A percentile compares a stretch with the other conserved stretches of the same genome.
Conservation (phyloP, 1,140 invertebrate species). For the Galendromus occidentalis region DNA sequence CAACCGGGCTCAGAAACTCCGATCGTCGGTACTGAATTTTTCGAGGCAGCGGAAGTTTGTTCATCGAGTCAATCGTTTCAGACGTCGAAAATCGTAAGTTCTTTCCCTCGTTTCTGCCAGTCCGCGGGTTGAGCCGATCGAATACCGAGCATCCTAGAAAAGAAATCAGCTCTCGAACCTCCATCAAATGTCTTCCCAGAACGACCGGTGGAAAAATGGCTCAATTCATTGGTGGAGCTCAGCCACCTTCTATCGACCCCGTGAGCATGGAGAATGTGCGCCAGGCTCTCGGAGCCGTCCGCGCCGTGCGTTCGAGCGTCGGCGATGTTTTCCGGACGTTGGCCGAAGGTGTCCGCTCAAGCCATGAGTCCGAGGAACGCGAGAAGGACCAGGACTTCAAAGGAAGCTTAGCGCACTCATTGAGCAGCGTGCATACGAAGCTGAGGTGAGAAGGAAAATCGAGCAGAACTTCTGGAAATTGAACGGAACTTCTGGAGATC, state of each 20-base stretch:
- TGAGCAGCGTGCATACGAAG: background rate
- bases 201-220: no score
- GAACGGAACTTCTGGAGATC: background rate
- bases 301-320: slow-evolving; percentile 53
- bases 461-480: background rate
- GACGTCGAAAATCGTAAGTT: background rate
- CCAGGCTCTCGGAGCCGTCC: slow-evolving; percentile 46
- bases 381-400: slow-evolving; percentile 3
- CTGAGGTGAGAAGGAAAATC: background rate
- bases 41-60: no score
- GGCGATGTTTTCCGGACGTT: slow-evolving; percentile 57
- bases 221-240: no score
- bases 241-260: background rate
- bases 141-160: background rate
- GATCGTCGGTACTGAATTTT: no score
- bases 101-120: background rate
- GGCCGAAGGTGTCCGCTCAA: slow-evolving; percentile 43
- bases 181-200: background rate
- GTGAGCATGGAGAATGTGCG: slow-evolving; percentile 42
- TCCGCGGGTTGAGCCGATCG: background rate
- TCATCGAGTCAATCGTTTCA: no score
- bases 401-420: background rate
- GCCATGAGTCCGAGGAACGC: slow-evolving; percentile 41
- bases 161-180: background rate
- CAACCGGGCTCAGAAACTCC: no score